Base-by-base conservation (phyloP, 2,797 vertebrate species). In the Sebastiscus tertius region DNA sequence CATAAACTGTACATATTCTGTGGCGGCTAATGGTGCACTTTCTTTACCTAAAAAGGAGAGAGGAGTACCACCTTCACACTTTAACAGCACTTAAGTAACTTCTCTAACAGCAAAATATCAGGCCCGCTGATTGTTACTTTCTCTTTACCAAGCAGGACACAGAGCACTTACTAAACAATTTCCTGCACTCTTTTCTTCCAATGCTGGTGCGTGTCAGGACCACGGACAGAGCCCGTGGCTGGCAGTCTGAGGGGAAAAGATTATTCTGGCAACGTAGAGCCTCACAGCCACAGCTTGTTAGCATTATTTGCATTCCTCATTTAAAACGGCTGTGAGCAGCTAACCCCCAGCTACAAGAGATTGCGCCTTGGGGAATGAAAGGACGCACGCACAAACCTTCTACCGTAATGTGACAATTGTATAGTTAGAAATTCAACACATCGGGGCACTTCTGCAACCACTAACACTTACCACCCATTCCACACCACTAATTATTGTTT, bases 221-320 rank as follows among this genome's bases (percentile, higher is more conserved):
- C 85, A 71, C 39, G 80, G 86, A 88, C 83, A 85, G 89, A 79
- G 80, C 54, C 81, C 1, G 14, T 26, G 64, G 27, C 81, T 87
- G 33, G 16, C 77, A 55, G 62, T 81, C 20, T 65, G 56, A 65
- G 61, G 65, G 62, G 54, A 67, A 46, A 65, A 78, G 14, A 82
- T 81, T 79, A 75, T 79, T 79, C 63, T 49, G 36, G 63, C 58
- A 69, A 26, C 11, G 39, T 24, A 26, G 34, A 67, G 75, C 58
- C 68, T 82, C 77, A 26, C 80, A 81, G 72, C 77, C 58, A 68
- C 74, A 80, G 65, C 81, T 82, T 86, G 73, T 81, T 83, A 86
- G 79, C 34, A 66, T 85, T 78, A 89, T 91, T 86, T 89, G 80
- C 82, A 87, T 84, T 90, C 72, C 79, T 82, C 83, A 87, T 87